Conservation (phyloP, 1,140 invertebrate species). For the Brachionus angularis region DNA sequence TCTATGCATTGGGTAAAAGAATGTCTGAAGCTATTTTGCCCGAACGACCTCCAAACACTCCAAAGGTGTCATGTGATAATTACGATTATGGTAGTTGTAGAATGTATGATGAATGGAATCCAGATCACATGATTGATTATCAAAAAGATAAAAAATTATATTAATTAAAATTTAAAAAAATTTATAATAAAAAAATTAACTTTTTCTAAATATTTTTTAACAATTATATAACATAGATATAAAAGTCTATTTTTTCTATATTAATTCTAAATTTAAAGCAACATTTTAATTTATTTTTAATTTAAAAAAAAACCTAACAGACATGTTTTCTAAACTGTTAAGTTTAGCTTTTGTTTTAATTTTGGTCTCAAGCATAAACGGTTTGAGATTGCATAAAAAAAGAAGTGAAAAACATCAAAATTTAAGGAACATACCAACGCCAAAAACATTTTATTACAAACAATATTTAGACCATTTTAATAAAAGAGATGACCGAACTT, state of each 20-base stretch:
- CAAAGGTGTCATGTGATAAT: slow-evolving; percentile 53
- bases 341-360: background rate
- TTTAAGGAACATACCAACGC: slow-evolving; percentile 5
- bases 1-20: slow-evolving; percentile 54
- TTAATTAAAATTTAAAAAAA: slow-evolving; percentile 3
- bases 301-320: no score
- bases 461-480: slow-evolving; percentile 44
- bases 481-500: slow-evolving; percentile 37
- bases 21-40: slow-evolving; percentile 51
- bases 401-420: no score
- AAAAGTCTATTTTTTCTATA: slow-evolving; percentile 3
- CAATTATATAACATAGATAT: slow-evolving; percentile 7
- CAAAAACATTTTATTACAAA: slow-evolving; percentile 35
- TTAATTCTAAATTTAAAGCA: no score
- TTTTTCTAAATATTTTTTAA: slow-evolving; percentile 2
- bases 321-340: no score
- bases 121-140: slow-evolving; percentile 53
- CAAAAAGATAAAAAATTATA: slow-evolving; percentile 43
- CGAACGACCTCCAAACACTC: slow-evolving; percentile 46
- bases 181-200: background rate
- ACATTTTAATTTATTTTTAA: no score
- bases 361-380: slow-evolving; percentile 3
- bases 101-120: slow-evolving; percentile 57
- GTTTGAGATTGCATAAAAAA: slow-evolving; percentile 5
- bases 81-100: slow-evolving; percentile 54